Conservation (phyloP, 2,888 invertebrate species). For the Apotomis turbidana region DNA sequence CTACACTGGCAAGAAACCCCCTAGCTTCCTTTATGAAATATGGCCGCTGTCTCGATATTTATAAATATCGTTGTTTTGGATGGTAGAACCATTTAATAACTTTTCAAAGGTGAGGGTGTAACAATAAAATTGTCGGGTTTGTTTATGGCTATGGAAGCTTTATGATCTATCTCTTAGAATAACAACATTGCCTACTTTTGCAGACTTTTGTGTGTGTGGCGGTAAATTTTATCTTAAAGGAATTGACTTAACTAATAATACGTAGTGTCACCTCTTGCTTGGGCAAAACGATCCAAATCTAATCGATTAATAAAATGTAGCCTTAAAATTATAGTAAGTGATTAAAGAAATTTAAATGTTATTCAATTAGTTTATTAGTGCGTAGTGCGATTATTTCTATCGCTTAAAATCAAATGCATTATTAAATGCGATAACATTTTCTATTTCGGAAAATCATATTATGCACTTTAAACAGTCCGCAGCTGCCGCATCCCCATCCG, state of each 20-base stretch:
- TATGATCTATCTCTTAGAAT: no score
- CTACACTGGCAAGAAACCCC: conserved; percentile 79
- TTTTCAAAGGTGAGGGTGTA: background rate
- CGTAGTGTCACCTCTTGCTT: no score
- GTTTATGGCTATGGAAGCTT: no score
- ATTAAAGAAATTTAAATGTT: no score
- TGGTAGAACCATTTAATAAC: conserved; percentile 13
- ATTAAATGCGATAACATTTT: conserved; percentile 25
- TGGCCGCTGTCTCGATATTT: conserved; percentile 47
- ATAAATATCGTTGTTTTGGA: conserved; percentile 24
- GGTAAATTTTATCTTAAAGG: no score
- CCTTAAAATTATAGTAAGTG: no score
- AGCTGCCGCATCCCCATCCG: conserved; percentile 63
- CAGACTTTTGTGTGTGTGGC: no score
- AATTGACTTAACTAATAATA: no score
- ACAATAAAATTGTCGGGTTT: no score
- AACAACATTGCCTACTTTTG: no score
- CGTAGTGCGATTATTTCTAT: background rate
- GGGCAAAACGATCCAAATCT: no score
- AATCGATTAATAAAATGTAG: no score
- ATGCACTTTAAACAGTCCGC: conserved; percentile 47
- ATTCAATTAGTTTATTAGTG: background rate
- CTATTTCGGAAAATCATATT: conserved; percentile 44
- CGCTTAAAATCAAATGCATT: background rate
- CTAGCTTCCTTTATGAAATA: conserved; percentile 71